Evolutionary conservation across 1,140 invertebrate genomes (phyloP).

Genomic region (Eriocheir sinensis): DNA sequence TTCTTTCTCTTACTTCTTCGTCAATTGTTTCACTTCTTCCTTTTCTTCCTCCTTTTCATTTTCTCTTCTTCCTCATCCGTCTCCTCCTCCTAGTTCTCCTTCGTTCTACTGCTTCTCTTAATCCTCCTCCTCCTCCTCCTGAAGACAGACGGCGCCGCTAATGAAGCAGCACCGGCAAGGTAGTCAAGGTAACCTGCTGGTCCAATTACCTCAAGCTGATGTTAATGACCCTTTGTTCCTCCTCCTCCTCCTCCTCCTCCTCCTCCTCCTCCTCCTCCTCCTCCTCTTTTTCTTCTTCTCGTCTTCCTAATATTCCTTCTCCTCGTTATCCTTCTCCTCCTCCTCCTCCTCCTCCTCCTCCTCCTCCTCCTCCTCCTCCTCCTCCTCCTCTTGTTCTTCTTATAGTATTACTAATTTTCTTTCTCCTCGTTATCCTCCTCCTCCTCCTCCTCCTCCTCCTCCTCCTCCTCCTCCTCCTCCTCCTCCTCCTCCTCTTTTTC

Average conservation of each 20-base stretch:
- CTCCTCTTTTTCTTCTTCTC: neutral
- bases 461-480: neutral
- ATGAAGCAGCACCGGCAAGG: neutral
- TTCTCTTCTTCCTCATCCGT: neutral
- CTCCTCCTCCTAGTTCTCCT: neutral
- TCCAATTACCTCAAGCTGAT: neutral
- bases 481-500: neutral
- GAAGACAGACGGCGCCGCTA: neutral
- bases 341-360: slow-evolving; percentile 28
- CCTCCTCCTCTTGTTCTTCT: neutral
- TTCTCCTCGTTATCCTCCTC: neutral
- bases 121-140: neutral
- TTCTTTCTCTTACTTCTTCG: no score
- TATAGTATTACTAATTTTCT: no score
- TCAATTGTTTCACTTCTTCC: neutral
- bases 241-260: neutral
- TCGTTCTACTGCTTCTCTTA: neutral
- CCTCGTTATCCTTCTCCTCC: neutral
- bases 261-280: neutral
- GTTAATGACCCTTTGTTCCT: neutral
- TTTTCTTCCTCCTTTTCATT: neutral
- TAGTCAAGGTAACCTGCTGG: neutral
- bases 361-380: slow-evolving; percentile 4
- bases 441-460: neutral
- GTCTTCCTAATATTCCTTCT: neutral